Evolutionary conservation across 2,888 invertebrate genomes (phyloP).

Genomic region (Perizoma affinitatum): DNA sequence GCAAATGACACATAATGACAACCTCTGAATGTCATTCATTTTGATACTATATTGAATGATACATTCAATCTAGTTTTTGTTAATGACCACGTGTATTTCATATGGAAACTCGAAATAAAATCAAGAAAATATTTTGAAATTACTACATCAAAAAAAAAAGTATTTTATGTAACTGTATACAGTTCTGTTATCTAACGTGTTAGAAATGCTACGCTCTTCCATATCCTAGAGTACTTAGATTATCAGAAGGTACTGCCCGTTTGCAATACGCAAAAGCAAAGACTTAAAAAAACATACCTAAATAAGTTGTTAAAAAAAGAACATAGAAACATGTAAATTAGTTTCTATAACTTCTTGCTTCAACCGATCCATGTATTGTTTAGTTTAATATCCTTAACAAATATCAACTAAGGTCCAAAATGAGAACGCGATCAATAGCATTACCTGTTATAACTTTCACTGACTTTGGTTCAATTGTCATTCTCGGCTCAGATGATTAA

Average conservation of each 20-base stretch:
- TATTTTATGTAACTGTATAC: no score
- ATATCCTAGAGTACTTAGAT: no score
- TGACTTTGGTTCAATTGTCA: conserved; percentile 59
- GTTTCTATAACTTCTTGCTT: no score
- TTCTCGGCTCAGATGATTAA: conserved; percentile 72
- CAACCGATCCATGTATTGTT: conserved; percentile 1
- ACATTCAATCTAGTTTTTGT: conserved; percentile 38
- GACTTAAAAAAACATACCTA: no score
- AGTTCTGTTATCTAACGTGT: no score
- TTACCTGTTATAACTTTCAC: conserved; percentile 54
- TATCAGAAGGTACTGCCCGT: no score
- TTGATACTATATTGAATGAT: conserved; percentile 37
- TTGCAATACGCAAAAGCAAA: no score
- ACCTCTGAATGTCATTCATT: conserved; percentile 44
- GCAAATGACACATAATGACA: conserved; percentile 59
- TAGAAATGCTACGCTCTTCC: no score
- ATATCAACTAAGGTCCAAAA: conserved; percentile 9
- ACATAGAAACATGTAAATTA: no score
- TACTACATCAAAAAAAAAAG: no score
- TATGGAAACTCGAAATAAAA: not conserved
- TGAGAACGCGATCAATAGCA: conserved; percentile 27
- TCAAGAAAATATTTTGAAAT: not conserved
- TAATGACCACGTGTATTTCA: conserved; percentile 2
- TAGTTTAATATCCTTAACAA: conserved; percentile 2
- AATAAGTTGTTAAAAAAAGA: no score